These are phyloP conservation scores for Elephas maximus DNA, from an alignment of 2,113 vertebrate genomes.

Conservation along the genomic window DNA sequence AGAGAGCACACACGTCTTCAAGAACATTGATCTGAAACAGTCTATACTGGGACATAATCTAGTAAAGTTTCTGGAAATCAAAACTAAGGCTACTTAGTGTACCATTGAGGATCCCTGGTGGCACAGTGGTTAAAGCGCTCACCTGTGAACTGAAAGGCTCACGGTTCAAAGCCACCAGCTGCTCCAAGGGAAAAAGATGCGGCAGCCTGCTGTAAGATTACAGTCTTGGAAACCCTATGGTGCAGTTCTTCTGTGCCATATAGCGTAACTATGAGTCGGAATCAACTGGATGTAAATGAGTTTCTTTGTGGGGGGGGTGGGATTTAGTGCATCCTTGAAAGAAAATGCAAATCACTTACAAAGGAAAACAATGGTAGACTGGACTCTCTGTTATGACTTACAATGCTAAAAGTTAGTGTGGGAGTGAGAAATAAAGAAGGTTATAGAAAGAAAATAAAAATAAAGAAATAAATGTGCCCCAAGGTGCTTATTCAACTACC, in stretches of 20 bases:
- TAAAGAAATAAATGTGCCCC: background rate
- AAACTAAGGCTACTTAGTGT: background rate
- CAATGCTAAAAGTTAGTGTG: background rate
- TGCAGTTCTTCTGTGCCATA: no score
- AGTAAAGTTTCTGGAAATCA: background rate
- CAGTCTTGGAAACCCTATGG: no score
- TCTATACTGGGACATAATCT: background rate
- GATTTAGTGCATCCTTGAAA: background rate
- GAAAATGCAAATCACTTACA: background rate
- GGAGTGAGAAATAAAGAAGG: background rate
- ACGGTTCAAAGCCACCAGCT: no score
- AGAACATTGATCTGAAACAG: background rate
- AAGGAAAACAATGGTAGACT: background rate
- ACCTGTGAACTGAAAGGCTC: no score
- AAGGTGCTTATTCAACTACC: background rate
- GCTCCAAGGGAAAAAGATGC: no score
- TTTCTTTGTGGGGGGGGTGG: no score
- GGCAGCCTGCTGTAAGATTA: no score
- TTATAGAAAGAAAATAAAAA: no score
- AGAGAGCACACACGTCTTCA: background rate
- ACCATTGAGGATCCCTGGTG: no score
- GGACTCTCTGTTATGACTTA: background rate
- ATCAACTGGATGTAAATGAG: no score
- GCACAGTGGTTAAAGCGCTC: no score
- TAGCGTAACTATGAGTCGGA: no score